Base-by-base conservation (phyloP, 2,888 invertebrate genomes). In the Oxyteleia sp. region DNA sequence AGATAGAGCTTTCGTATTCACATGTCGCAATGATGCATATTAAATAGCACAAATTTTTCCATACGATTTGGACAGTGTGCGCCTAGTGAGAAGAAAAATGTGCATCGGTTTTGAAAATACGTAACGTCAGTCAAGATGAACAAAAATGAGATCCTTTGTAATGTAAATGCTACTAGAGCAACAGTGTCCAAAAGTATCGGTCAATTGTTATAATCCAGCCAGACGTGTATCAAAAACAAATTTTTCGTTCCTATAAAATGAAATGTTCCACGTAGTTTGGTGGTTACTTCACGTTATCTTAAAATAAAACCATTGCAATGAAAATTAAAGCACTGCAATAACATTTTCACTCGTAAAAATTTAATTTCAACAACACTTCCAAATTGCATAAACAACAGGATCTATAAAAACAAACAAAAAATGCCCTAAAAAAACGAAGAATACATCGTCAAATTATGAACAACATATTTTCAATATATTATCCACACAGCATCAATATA, bases 41-140 rank as follows among this genome's bases (percentile, higher is more conserved):
- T 90, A 84, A 90, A 92, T 90, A 88, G 89, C 91, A 92, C 91
- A 92, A 92, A 91, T 91, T 91, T 86, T 89, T 91, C 89, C 89
- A 92, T 91, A 92, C 91, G 88, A 90, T 91, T 92, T 90, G 90
- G 92, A 92, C 91, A 92, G 87, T 89, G 91, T 87, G 88, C 89
- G 89, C 87, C 78, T 85, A 84, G 82, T 87, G 45, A 51, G 13
- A n/a, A 26, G 16, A 47, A 4, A 23, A 32, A 1, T 32, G 32
- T 32, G 32, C 32, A 32, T 32, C 32, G 8, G 5, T 32, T 32
- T 32, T 32, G 10, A 32, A 32, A 8, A 32, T 10, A 32, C 5
- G 32, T 32, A 1, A 8, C 10, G 8, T 8, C 32, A 4, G 5
- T 3, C 8, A 32, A 32, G 8, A 5, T 32, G 32, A 32, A n/a